Conservation (phyloP, 2,113 vertebrate genomes). For the Prunella fulvescens region DNA sequence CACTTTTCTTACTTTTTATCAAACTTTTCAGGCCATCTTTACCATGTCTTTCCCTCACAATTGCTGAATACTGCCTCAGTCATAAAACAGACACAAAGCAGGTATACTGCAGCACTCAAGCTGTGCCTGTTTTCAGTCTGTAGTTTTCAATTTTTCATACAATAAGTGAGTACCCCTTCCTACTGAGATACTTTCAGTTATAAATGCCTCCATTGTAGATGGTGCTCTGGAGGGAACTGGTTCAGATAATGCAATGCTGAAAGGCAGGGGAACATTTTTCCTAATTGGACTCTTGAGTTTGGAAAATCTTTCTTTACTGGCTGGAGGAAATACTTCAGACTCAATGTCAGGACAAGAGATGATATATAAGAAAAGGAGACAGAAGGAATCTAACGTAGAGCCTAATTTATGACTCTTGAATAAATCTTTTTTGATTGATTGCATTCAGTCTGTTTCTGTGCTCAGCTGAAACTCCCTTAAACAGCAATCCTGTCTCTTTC, state of each 20-base stretch:
- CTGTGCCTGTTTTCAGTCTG: conserved; percentile 68
- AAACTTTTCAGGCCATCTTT: conserved; percentile 14
- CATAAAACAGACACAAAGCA: conserved; percentile 68
- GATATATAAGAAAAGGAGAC: conserved; percentile 63
- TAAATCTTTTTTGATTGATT: conserved; percentile 51
- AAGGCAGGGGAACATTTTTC: conserved; percentile 70
- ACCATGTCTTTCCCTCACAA: conserved; percentile 6
- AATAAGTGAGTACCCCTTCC: conserved; percentile 62
- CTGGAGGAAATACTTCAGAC: conserved; percentile 74
- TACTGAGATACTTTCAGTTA: conserved; percentile 65
- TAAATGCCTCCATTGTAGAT: conserved; percentile 74
- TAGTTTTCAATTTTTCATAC: conserved; percentile 69
- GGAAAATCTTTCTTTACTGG: conserved; percentile 67
- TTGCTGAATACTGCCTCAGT: conserved; percentile 47
- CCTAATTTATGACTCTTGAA: conserved; percentile 64
- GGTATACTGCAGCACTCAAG: conserved; percentile 63
- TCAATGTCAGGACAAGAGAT: conserved; percentile 68
- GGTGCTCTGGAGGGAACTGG: conserved; percentile 62
- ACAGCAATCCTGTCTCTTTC: conserved; percentile 31
- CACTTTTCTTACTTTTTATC: conserved; percentile 8
- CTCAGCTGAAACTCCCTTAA: conserved; percentile 37
- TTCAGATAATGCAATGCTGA: conserved; percentile 64
- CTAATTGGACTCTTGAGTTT: conserved; percentile 81
- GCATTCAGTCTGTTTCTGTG: conserved; percentile 46
- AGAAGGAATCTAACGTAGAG: conserved; percentile 61